Conservation (phyloP, 2,113 vertebrate species). For the Sorex araneus region DNA sequence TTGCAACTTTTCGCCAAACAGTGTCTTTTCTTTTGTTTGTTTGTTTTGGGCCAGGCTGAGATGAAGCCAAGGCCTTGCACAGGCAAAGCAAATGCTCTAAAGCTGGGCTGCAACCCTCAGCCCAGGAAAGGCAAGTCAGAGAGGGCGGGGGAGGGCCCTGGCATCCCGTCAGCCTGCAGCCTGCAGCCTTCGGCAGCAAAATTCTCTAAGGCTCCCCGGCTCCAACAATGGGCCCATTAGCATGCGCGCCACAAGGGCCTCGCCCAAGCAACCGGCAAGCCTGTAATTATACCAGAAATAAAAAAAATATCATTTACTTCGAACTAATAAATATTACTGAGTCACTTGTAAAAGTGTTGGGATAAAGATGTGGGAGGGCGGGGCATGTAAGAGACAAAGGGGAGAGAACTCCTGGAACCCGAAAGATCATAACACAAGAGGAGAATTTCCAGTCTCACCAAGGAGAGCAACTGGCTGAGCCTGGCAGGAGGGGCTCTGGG, state of each 20-base stretch:
- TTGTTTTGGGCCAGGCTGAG: too few relatives aligned
- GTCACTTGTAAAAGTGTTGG: not conserved
- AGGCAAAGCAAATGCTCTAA: too few relatives aligned
- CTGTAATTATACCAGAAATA: not conserved
- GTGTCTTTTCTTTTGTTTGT: not conserved
- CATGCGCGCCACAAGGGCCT: not conserved
- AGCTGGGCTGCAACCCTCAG: too few relatives aligned
- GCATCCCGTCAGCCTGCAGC: too few relatives aligned
- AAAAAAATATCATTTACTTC: conserved; percentile 43
- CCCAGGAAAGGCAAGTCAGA: too few relatives aligned
- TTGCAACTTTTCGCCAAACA: not conserved
- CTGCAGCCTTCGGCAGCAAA: not conserved
- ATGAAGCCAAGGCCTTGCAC: too few relatives aligned
- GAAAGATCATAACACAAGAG: conserved; percentile 39
- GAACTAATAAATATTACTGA: conserved; percentile 54
- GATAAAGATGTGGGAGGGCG: not conserved
- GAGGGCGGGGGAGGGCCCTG: too few relatives aligned
- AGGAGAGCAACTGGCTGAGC: not conserved
- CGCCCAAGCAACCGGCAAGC: too few relatives aligned
- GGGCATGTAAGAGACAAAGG: not conserved
- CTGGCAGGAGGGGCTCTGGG: too few relatives aligned
- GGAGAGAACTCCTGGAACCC: not conserved
- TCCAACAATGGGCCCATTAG: not conserved
- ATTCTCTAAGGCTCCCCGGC: not conserved
- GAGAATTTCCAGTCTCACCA: not conserved